Evolutionary conservation across 2,888 invertebrate species (phyloP).

Genomic region (Melikaiella ostensackeni): DNA sequence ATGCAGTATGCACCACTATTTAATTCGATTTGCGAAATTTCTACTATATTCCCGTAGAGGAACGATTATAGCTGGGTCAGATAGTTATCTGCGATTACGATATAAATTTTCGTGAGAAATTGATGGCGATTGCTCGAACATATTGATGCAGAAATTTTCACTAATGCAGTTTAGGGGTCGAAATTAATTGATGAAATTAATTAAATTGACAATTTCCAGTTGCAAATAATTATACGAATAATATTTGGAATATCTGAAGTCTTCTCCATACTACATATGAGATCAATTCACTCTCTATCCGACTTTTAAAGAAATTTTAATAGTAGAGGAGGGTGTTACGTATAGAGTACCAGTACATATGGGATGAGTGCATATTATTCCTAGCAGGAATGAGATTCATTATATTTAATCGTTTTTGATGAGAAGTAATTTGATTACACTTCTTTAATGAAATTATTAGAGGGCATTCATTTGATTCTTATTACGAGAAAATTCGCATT

Average conservation of each 20-base stretch:
- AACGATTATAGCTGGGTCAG: conserved; percentile 38
- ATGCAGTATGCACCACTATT: conserved; percentile 18
- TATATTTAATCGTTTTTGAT: too few species aligned
- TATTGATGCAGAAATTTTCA: conserved; percentile 28
- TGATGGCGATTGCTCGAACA: conserved; percentile 10
- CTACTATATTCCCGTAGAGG: conserved; percentile 36
- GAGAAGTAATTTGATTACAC: too few species aligned
- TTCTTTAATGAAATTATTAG: too few species aligned
- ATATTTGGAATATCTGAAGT: not conserved
- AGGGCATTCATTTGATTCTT: too few species aligned
- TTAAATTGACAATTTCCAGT: not conserved
- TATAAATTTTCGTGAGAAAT: conserved; percentile 14
- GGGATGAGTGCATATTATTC: too few species aligned
- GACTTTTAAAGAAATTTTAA: not conserved
- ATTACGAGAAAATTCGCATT: too few species aligned
- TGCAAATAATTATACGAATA: not conserved
- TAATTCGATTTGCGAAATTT: conserved; percentile 40
- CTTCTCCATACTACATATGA: not conserved
- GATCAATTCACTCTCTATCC: not conserved
- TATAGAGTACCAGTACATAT: too few species aligned
- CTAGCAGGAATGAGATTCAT: too few species aligned
- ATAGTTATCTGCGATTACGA: conserved; percentile 37
- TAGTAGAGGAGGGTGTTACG: too few species aligned
- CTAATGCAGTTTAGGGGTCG: not conserved
- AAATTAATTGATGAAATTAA: not conserved